phyloP scores from a whole-genome alignment of 2,888 invertebrate species.

The Eudasyphora cyanicolor region DNA sequence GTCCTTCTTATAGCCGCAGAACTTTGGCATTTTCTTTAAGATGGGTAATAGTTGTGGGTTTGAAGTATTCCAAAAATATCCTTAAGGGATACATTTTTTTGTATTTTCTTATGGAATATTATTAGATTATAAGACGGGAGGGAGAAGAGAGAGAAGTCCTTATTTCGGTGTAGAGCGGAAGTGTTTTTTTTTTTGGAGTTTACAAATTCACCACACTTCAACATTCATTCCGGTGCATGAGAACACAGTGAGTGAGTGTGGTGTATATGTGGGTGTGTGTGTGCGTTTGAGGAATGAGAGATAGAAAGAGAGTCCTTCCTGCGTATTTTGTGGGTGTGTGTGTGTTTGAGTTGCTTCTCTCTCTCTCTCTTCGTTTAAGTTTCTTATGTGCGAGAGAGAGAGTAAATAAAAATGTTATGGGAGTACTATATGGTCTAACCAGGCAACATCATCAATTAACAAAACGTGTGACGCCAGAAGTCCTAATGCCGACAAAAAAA shows the following conservation, averaged over 20 bases:
- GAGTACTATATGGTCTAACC: no score
- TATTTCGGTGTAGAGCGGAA: neutral
- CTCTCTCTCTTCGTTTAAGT: no score
- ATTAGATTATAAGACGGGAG: neutral
- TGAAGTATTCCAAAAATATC: neutral
- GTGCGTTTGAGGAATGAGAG: no score
- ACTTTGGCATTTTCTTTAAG: neutral
- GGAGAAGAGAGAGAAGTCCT: neutral
- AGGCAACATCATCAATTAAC: no score
- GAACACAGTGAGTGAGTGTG: no score
- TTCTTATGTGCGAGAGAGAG: no score
- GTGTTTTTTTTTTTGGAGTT: no score
- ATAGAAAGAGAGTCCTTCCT: no score
- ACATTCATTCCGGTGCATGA: neutral
- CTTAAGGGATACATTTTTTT: neutral
- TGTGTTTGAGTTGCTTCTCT: no score
- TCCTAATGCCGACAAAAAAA: neutral
- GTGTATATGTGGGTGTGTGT: neutral
- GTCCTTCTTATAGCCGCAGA: neutral
- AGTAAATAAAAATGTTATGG: no score
- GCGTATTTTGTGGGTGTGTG: no score
- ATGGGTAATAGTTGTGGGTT: neutral
- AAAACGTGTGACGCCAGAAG: constrained; percentile 29
- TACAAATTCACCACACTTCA: neutral
- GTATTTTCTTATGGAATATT: neutral